phyloP scores from a whole-genome alignment of 2,888 invertebrate species.

The Microctonus aethiopoides region DNA sequence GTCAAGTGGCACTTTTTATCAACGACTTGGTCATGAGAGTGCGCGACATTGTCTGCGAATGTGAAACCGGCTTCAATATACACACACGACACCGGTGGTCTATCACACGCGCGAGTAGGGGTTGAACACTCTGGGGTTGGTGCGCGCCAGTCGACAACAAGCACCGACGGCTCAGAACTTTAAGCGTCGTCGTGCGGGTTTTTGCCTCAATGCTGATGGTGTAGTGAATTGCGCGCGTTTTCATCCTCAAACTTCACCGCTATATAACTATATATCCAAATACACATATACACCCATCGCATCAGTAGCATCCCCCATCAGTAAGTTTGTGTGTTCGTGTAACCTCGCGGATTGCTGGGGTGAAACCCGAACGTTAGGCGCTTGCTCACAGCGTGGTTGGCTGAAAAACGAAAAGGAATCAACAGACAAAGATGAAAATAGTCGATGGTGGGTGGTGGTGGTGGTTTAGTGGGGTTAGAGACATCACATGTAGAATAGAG shows the following conservation, averaged over 20 bases:
- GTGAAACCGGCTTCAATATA: constrained; percentile 15
- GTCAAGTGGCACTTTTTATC: constrained; percentile 51
- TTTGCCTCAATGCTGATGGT: constrained; percentile 7
- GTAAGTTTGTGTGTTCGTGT: constrained; percentile 19
- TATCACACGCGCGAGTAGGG: background rate
- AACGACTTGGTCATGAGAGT: constrained; percentile 58
- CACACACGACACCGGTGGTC: constrained; percentile 5
- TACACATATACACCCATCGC: no score
- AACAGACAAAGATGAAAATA: constrained; percentile 39
- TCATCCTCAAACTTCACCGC: constrained; percentile 25
- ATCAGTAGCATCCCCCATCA: background rate
- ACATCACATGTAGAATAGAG: background rate
- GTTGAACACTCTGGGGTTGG: constrained; percentile 14
- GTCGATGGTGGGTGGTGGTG: constrained; percentile 28
- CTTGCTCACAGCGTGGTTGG: constrained; percentile 42
- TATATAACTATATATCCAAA: constrained; percentile 32
- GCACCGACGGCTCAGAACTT: background rate
- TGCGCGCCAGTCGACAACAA: constrained; percentile 15
- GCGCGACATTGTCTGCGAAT: constrained; percentile 58
- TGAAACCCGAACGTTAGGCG: constrained; percentile 26
- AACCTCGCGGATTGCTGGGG: constrained; percentile 26
- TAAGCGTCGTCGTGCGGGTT: background rate
- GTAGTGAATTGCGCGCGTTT: constrained; percentile 33
- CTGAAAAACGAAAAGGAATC: constrained; percentile 31
- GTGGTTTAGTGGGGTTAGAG: constrained; percentile 27